Base-by-base conservation (phyloP, 2,888 invertebrate species). In the Scaptomyza reducta region DNA sequence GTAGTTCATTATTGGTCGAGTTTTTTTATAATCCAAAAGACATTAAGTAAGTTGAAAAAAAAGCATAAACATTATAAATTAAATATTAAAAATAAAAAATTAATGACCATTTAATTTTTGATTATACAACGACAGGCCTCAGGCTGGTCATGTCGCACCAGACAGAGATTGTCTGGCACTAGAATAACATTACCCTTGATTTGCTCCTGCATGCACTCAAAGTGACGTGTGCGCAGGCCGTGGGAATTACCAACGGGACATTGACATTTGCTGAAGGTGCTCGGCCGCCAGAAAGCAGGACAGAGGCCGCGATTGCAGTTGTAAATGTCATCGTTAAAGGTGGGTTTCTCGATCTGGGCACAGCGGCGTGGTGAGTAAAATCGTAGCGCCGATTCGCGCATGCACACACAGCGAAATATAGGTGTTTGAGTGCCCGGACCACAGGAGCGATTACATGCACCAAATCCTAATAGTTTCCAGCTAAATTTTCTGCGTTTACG, bases 391-490 rank as follows among this genome's bases (percentile, higher is more conserved):
- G 94, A 93, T 79, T 95, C 95, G 50, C 94, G 93, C 11, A 22
- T 16, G 10, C 40, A 38, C 0, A 96, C 94, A 90, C 97, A 92
- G 7, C 91, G 88, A 49, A 91, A 90, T 33, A 91, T 90, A 0
- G 92, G 91, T 16, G 89, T 74, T 64, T 90, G 90, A 13, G 88
- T 81, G 7, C 92, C 92, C 5, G 89, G 96, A 0, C 96, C 97
- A 89, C 97, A 97, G 25, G 95, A 93, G 81, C 95, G 94, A 25
- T 96, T 95, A 89, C 97, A 98, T 13, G 95, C 94, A 0, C 96
- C 94, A 79, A 95, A 94, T 0, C 96, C 95, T 11, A 95, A 92
- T 47, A 96, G 93, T 89, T 95, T 96, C 97, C 97, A 97, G 64
- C 89, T 77, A 92, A 92, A 87, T 93, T 94, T 84, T 90, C 93